These are phyloP conservation scores for Eupithecia tripunctaria DNA, from an alignment of 2,888 invertebrate species.

Conservation along the genomic window DNA sequence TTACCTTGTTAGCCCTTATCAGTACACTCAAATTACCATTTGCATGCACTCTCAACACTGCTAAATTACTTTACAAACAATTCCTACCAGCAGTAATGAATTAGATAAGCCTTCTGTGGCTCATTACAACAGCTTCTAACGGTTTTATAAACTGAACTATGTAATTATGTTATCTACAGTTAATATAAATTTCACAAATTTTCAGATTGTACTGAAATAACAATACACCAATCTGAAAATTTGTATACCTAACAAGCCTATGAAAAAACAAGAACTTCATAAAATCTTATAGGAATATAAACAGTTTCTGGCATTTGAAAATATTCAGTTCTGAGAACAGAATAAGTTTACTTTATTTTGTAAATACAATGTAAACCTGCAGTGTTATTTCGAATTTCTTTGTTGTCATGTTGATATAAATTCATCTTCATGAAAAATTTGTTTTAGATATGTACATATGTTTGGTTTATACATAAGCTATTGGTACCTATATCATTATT, in stretches of 20 bases:
- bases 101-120: slow-evolving; percentile 19
- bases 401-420: neutral
- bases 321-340: neutral
- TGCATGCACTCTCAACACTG: slow-evolving; percentile 9
- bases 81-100: slow-evolving; percentile 14
- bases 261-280: neutral
- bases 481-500: neutral
- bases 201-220: neutral
- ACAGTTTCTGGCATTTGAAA: neutral
- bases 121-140: neutral
- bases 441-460: neutral
- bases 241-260: neutral
- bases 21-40: slow-evolving; percentile 11
- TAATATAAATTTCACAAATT: no score
- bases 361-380: neutral
- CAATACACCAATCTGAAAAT: neutral
- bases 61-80: slow-evolving; percentile 15
- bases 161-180: neutral
- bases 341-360: neutral
- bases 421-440: neutral
- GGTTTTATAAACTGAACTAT: neutral
- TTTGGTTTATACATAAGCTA: neutral
- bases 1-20: neutral
- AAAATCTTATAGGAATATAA: neutral
- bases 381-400: neutral